Evolutionary conservation across 2,888 invertebrate genomes (phyloP).

Genomic region (Lobophora halterata): DNA sequence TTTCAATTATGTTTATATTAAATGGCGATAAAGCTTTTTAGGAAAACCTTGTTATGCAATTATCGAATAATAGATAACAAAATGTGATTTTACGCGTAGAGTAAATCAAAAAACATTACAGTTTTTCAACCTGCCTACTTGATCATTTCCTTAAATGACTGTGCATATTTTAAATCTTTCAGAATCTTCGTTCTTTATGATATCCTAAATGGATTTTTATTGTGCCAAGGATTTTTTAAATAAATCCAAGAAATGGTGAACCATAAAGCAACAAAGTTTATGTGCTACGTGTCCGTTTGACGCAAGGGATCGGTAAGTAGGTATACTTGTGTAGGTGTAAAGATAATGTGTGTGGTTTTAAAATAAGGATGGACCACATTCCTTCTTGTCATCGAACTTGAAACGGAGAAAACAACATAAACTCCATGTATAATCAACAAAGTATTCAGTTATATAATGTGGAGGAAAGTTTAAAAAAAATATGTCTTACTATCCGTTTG

Average conservation of each 20-base stretch:
- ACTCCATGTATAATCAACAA: too few species aligned
- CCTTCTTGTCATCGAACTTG: constrained; percentile 3
- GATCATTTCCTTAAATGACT: neutral
- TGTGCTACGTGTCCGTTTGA: constrained; percentile 21
- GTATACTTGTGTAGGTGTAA: constrained; percentile 20
- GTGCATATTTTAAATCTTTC: too few species aligned
- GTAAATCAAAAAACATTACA: too few species aligned
- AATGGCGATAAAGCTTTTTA: too few species aligned
- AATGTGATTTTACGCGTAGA: too few species aligned
- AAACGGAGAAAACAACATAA: neutral
- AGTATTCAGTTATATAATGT: too few species aligned
- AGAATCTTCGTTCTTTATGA: constrained; percentile 11
- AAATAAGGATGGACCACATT: constrained; percentile 13
- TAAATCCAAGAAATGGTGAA: constrained; percentile 12
- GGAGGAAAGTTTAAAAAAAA: too few species aligned
- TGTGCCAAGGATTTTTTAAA: constrained; percentile 23
- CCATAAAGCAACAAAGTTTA: constrained; percentile 20
- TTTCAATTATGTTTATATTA: too few species aligned
- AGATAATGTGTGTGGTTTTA: constrained; percentile 16
- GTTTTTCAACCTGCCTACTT: too few species aligned
- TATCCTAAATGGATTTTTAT: constrained; percentile 16
- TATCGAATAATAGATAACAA: too few species aligned
- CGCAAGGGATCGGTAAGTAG: constrained; percentile 11
- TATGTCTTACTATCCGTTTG: too few species aligned
- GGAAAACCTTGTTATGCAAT: too few species aligned